Percentiles rank a stretch among this genome's conserved stretches.
Conservation (phyloP, 2,797 vertebrate species). For the Myoxocephalus aenaeus region DNA sequence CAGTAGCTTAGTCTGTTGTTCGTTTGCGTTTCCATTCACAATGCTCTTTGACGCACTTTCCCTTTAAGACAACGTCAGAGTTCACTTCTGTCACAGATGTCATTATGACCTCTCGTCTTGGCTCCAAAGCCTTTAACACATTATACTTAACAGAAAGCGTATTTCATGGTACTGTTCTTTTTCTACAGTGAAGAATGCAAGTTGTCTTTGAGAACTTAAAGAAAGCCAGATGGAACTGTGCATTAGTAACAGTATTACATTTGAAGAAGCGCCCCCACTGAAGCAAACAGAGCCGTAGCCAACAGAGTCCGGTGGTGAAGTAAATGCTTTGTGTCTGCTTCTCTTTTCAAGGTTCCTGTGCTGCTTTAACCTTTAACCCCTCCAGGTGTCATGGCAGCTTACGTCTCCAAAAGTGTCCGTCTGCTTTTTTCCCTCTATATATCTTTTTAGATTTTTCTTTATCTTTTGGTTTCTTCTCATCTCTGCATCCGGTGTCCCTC, state of each 20-base stretch:
- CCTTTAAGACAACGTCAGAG: slow-evolving; percentile 2
- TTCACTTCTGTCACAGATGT: background rate
- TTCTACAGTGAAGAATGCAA: background rate
- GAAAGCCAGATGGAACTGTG: background rate
- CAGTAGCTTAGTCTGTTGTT: slow-evolving; percentile 16
- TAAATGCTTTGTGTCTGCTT: slow-evolving; percentile 25
- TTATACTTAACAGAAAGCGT: too few relatives aligned
- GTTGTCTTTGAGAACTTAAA: slow-evolving; percentile 41
- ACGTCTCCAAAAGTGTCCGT: slow-evolving; percentile 23
- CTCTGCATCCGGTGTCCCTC: slow-evolving; percentile 27
- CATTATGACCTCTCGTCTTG: background rate
- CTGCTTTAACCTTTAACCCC: slow-evolving; percentile 50
- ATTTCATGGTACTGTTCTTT: too few relatives aligned
- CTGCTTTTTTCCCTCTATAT: background rate
- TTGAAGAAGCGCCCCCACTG: background rate
- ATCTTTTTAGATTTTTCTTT: slow-evolving; percentile 1
- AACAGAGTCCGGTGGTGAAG: too few relatives aligned
- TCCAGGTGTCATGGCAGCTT: slow-evolving; percentile 53
- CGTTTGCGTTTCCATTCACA: background rate
- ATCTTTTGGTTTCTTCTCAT: background rate
- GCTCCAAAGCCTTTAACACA: background rate
- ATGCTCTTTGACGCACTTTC: slow-evolving; percentile 34
- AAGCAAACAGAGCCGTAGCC: slow-evolving; percentile 33
- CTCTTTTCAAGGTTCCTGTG: slow-evolving; percentile 37
- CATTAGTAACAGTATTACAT: background rate